Evolutionary conservation across 1,140 invertebrate genomes (phyloP).

Genomic region (Idris sp.): DNA sequence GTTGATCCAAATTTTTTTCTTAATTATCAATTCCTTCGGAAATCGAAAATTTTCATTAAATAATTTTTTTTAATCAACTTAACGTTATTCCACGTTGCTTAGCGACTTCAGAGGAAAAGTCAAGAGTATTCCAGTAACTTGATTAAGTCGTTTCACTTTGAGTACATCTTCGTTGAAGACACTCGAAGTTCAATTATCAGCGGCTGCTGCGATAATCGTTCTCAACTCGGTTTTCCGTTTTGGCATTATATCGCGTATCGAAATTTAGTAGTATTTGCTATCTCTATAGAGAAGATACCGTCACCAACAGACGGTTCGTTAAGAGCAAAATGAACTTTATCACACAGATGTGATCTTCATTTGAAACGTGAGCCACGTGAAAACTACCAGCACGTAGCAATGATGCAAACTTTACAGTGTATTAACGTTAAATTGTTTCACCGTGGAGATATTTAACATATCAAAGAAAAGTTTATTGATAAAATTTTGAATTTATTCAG

Average conservation of each 20-base stretch:
- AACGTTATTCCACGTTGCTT: constrained; percentile 6
- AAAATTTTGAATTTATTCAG: constrained; percentile 32
- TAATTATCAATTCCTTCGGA: constrained; percentile 6
- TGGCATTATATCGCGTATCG: constrained; percentile 40
- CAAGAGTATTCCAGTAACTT: constrained; percentile 29
- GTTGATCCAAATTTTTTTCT: no score
- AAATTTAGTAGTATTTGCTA: constrained; percentile 37
- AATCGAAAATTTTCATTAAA: constrained; percentile 10
- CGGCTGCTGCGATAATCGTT: constrained; percentile 42
- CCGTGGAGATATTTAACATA: constrained; percentile 36
- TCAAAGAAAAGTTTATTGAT: constrained; percentile 20
- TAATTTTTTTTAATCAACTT: constrained; percentile 8
- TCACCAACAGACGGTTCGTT: constrained; percentile 43
- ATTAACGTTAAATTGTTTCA: constrained; percentile 38
- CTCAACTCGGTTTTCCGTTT: constrained; percentile 25
- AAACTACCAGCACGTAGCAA: constrained; percentile 46
- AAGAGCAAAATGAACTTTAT: constrained; percentile 56
- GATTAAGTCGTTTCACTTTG: constrained; percentile 33
- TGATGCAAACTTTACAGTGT: constrained; percentile 41
- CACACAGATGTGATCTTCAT: constrained; percentile 58
- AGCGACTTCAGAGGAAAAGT: constrained; percentile 16
- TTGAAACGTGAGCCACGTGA: constrained; percentile 50
- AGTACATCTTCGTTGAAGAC: constrained; percentile 30
- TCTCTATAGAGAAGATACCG: constrained; percentile 38
- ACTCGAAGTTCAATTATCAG: constrained; percentile 53